Base-by-base conservation (phyloP, 92 coral and sea anemone genomes). In the Phenganax subtilis region DNA sequence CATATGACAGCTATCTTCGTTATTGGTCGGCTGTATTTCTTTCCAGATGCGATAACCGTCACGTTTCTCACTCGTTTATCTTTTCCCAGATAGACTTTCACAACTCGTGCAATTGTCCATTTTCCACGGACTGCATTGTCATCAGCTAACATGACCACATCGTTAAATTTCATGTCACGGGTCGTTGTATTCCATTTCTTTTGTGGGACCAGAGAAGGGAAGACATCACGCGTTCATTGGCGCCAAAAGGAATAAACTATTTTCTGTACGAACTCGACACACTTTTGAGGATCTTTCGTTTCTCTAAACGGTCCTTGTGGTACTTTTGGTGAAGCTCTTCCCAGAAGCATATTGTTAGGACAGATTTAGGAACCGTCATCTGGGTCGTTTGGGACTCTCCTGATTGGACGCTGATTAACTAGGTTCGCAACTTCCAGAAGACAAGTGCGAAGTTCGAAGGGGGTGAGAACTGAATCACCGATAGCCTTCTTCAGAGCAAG, bases 261-360 rank as follows among this genome's bases (percentile, higher is more conserved):
- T 76, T 63, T 87, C 75, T 85, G 86, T 12, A 87, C 85, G 71
- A 88, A 90, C 51, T 90, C 89, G 15, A 87, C 89, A 71, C 87
- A 77, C 57, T 84, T 87, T 51, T 85, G 74, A 54, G 89, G 90
- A 55, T 90, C 84, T 67, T 77, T 84, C 0, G 93, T 90, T 20
- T 86, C 83, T 56, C 58, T 84, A 77, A 90, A 90, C 59, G 91
- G 89, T 31, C 93, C 89, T 86, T 86, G 89, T 8, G 89, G 89
- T 44, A 86, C 88, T 17, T 66, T 67, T 11, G 91, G 74, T 25
- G 89, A 83, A 14, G 89, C 88, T 80, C 93, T 65, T 12, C 89
- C 89, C 17, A 90, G 86, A 54, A 88, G 55, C 62, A 86, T 84
- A 84, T 87, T 89, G 59, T 85, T 87, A 4, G 85, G 90, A 59